Evolutionary conservation across 2,113 vertebrate species (phyloP).

Genomic region (Urocitellus parryii): DNA sequence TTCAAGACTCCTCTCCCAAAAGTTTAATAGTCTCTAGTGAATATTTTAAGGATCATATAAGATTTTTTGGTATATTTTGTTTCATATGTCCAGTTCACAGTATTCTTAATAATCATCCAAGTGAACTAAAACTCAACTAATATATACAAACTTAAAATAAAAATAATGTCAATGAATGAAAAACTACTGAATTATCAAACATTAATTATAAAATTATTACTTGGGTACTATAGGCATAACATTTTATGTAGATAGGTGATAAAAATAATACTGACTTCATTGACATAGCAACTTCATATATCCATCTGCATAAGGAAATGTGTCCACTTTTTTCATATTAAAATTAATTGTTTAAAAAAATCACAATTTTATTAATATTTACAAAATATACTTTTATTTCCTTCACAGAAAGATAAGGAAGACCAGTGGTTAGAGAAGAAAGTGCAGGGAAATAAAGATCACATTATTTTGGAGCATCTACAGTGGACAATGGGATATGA

Average conservation of each 20-base stretch:
- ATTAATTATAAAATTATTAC: background rate
- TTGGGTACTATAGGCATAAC: background rate
- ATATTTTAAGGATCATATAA: background rate
- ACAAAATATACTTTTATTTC: background rate
- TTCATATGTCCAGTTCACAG: background rate
- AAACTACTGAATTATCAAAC: background rate
- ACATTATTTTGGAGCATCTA: conserved; percentile 95
- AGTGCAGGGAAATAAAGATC: conserved; percentile 95
- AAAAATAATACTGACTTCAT: background rate
- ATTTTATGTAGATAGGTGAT: background rate
- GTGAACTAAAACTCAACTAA: background rate
- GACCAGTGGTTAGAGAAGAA: conserved; percentile 98
- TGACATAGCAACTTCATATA: background rate
- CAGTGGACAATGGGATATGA: conserved; percentile 98
- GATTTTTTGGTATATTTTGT: background rate
- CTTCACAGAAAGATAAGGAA: conserved; percentile 94
- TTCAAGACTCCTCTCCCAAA: background rate
- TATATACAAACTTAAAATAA: background rate
- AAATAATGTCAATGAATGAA: background rate
- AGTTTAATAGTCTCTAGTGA: background rate
- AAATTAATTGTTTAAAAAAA: background rate
- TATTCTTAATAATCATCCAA: background rate
- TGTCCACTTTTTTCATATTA: background rate
- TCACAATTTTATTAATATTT: background rate
- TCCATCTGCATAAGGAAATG: background rate